Base-by-base conservation (phyloP, 1,140 invertebrate species). In the Nautilus pompilius region DNA sequence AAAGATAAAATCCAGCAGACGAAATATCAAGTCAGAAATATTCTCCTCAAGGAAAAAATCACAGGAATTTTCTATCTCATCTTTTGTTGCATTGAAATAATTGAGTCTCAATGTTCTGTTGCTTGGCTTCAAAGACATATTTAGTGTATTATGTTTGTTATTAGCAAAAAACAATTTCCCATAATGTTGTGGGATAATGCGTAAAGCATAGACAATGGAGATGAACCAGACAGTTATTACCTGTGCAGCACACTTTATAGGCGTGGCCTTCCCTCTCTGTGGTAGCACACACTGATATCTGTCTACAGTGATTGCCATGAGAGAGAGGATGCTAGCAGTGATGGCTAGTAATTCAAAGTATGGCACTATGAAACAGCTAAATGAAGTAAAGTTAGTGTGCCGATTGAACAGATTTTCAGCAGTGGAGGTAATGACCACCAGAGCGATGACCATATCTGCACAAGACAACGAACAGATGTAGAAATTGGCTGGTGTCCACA, bases 221-320 rank as follows among this genome's bases (percentile, higher is more conserved):
- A 28, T 28, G 4, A 53, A 8, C 49, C 49, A 53, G 24, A 53
- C 49, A 15, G 29, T 24, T 5, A 22, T 28, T 24, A 53, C 49
- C 29, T 53, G 26, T 22, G 49, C 49, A 6, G 49, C 49, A 28
- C 26, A 53, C 29, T 53, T 53, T 28, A 53, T 10, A 2, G 49
- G 49, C 0, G 49, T 53, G 15, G 26, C 29, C 26, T 28, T 17
- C 3, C 26, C 49, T 24, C 49, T 17, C 17, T 53, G 26, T 17
- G 26, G 49, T 28, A 53, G 17, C 5, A 53, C 49, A 24, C 24
- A 22, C 17, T 53, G 49, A 17, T 53, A 53, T 4, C 49, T 22
- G 26, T 53, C 49, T 5, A 53, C 49, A 5, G 49, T 53, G 17
- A 53, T 53, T 17, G 49, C 49, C 49, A 53, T 53, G 15, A 53